Base-by-base conservation (phyloP, 2,113 vertebrate genomes). In the Mormyrus lacerda region DNA sequence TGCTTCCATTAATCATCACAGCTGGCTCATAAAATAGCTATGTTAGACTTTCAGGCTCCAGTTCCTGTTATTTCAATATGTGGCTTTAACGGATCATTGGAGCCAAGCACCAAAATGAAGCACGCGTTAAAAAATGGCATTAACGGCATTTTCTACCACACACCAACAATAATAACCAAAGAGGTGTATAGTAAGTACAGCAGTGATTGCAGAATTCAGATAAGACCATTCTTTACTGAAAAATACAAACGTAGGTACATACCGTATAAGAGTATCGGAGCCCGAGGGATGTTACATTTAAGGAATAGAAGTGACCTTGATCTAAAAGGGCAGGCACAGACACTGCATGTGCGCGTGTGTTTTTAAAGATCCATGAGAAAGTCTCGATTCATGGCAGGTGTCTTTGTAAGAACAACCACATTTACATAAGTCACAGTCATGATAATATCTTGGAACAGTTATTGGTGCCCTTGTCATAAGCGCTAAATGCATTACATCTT, bases 21-120 rank as follows among this genome's bases (percentile, higher is more conserved):
- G 92, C 93, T 2, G 39, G 93, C 91, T 93, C 90, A 89, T 93
- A 95, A 92, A 91, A 91, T 90, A 92, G 93, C 92, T 90, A 93
- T 93, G 90, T 91, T 90, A 91, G 91, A 85, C 91, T 90, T 90
- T 92, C 17, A 10, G 90, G 93, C 93, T 95, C 92, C 93, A 92
- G 92, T 50, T 53, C 58, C 91, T 92, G 92, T 93, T 94, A 92
- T 93, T 94, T 91, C 91, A 89, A 91, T 90, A 92, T 84, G 90
- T 87, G 91, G 91, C 10, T 83, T 92, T 89, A 91, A 93, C 90
- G 91, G 89, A 92, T 92, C 92, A 0, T 91, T 88, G 92, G 87
- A 94, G 92, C 90, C 92, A 93, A 90, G 92, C 90, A 91, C 92
- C 91, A 94, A 94, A 93, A 95, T 95, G 94, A 94, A 95, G 94